Conservation (phyloP, 2,797 vertebrate genomes). For the Rhinoraja longicauda region DNA sequence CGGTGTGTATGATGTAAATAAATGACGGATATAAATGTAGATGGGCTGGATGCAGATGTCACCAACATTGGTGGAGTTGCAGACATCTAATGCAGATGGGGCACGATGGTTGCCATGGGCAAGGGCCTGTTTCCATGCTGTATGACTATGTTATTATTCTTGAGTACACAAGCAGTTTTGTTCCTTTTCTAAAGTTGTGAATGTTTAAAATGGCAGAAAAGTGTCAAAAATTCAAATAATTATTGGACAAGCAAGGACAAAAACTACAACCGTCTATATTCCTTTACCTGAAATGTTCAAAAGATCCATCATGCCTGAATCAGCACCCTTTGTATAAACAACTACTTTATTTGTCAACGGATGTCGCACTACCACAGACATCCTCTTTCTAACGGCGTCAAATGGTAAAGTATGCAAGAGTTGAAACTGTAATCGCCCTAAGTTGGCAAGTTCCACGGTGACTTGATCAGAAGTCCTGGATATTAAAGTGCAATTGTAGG, state of each 20-base stretch:
- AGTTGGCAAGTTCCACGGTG: slow-evolving; percentile 66
- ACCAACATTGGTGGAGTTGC: too few relatives aligned
- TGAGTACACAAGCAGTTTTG: not conserved
- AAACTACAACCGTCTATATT: slow-evolving; percentile 41
- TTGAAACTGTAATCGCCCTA: slow-evolving; percentile 69
- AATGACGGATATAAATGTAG: too few relatives aligned
- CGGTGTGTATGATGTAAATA: too few relatives aligned
- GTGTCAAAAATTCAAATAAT: not conserved
- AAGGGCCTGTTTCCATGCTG: too few relatives aligned
- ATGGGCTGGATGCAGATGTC: too few relatives aligned
- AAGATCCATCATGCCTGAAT: slow-evolving; percentile 82
- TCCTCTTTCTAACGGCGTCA: slow-evolving; percentile 80
- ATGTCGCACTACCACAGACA: slow-evolving; percentile 90
- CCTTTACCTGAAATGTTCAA: slow-evolving; percentile 55
- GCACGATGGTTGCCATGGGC: too few relatives aligned
- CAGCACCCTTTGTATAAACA: slow-evolving; percentile 89
- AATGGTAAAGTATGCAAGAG: slow-evolving; percentile 85
- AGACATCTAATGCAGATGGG: too few relatives aligned
- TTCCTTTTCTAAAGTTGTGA: not conserved
- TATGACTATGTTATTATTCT: too few relatives aligned
- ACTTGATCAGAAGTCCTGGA: slow-evolving; percentile 73
- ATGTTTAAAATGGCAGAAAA: not conserved
- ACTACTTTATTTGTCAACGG: slow-evolving; percentile 75
- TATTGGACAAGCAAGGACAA: not conserved
- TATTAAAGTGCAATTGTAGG: slow-evolving; percentile 74